Conservation (phyloP, 2,888 invertebrate species). For the Cancer borealis region DNA sequence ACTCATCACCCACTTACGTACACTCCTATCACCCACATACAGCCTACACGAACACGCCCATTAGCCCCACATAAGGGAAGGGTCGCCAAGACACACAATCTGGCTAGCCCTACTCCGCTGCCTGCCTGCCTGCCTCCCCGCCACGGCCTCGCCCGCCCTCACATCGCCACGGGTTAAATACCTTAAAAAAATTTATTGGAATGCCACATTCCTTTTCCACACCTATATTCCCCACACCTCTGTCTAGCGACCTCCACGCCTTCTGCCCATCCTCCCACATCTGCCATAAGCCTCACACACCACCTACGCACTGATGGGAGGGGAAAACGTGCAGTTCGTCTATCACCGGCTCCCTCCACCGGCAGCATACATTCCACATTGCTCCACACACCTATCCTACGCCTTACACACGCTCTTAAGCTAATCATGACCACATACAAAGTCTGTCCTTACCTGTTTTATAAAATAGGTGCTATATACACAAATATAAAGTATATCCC, state of each 20-base stretch:
- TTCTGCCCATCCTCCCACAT: too few relatives aligned
- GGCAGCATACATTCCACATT: constrained; percentile 28
- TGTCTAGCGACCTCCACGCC: neutral
- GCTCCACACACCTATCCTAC: constrained; percentile 50
- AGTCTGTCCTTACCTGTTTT: constrained; percentile 65
- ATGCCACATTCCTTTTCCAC: neutral
- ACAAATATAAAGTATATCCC: constrained; percentile 70
- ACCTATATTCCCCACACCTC: neutral
- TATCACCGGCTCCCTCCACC: constrained; percentile 44
- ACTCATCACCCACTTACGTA: neutral
- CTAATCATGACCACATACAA: neutral
- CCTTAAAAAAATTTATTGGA: neutral
- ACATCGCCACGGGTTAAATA: neutral
- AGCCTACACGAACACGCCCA: neutral
- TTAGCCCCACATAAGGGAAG: neutral
- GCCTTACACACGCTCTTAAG: neutral
- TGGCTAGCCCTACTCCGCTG: too few relatives aligned
- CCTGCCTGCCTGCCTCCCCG: neutral
- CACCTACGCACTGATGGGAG: too few relatives aligned
- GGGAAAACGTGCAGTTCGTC: neutral
- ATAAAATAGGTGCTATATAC: constrained; percentile 76
- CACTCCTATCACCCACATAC: neutral
- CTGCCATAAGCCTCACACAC: too few relatives aligned
- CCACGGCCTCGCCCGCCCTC: neutral
- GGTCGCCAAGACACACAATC: neutral